Percentiles rank a stretch among this genome's conserved stretches.
phyloP scores from a whole-genome alignment of 1,140 invertebrate genomes.

The Sitophilus oryzae region DNA sequence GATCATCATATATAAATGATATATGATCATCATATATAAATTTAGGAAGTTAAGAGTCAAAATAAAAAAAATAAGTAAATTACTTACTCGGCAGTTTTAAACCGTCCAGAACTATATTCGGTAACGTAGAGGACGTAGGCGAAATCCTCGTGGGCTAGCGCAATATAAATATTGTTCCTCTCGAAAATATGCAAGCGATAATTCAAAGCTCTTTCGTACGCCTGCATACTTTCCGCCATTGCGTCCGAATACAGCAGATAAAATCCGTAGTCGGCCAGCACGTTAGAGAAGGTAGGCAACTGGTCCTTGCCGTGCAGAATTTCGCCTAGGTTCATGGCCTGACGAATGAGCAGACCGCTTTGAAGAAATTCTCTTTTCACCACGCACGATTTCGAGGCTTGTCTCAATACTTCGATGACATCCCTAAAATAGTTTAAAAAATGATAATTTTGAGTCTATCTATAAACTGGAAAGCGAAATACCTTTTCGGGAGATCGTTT shows the following conservation, averaged over 20 bases:
- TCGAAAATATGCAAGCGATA: slow-evolving; percentile 75
- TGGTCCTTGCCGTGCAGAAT: slow-evolving; percentile 57
- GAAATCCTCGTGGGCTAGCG: slow-evolving; percentile 81
- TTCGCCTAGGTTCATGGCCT: slow-evolving; percentile 67
- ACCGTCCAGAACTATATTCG: slow-evolving; percentile 84
- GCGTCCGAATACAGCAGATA: slow-evolving; percentile 86
- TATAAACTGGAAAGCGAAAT: slow-evolving; percentile 14
- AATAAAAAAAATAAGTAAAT: background rate
- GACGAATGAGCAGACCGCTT: slow-evolving; percentile 73
- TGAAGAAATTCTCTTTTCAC: slow-evolving; percentile 76
- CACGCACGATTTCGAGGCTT: slow-evolving; percentile 80
- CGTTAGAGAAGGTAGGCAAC: slow-evolving; percentile 77
- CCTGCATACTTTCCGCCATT: slow-evolving; percentile 70
- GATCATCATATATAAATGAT: no score
- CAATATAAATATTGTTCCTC: slow-evolving; percentile 77
- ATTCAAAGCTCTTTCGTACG: slow-evolving; percentile 76
- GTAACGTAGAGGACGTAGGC: slow-evolving; percentile 88
- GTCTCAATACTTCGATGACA: slow-evolving; percentile 71
- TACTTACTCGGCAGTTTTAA: slow-evolving; percentile 64
- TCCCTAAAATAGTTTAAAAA: slow-evolving; percentile 47
- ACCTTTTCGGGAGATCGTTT: slow-evolving; percentile 53
- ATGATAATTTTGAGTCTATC: no score
- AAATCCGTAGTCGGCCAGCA: slow-evolving; percentile 82
- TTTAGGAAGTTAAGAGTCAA: no score
- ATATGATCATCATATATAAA: no score